phyloP scores from a whole-genome alignment of 1,140 invertebrate genomes.

The Lepidurus apus region DNA sequence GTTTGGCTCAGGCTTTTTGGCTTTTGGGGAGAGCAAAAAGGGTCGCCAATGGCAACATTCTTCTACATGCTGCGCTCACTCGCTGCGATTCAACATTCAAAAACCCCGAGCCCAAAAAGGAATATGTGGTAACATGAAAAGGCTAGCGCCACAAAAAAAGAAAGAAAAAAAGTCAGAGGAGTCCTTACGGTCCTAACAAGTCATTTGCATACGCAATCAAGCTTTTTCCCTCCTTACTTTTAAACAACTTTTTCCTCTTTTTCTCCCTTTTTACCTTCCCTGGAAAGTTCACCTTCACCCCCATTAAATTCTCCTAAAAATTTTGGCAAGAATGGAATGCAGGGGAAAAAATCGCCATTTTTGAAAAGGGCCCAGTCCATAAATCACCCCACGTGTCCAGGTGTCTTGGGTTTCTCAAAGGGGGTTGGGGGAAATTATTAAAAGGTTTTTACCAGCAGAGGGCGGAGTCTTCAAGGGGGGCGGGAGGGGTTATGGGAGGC shows the following conservation, averaged over 20 bases:
- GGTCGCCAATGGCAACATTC: slow-evolving; percentile 20
- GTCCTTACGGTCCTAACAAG: slow-evolving; percentile 8
- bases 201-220: slow-evolving; percentile 22
- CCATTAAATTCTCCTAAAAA: not conserved
- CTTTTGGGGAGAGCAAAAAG: slow-evolving; percentile 4
- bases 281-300: not conserved
- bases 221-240: not conserved
- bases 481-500: not conserved
- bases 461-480: not conserved
- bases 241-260: not conserved
- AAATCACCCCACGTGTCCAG: slow-evolving; percentile 15
- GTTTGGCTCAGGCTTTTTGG: not conserved
- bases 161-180: not conserved
- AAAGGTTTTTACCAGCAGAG: not conserved
- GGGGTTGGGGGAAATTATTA: not conserved
- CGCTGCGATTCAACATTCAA: slow-evolving; percentile 21
- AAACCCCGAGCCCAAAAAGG: slow-evolving; percentile 14
- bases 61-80: slow-evolving; percentile 18
- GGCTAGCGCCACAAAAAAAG: slow-evolving; percentile 7
- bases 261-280: not conserved
- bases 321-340: slow-evolving; percentile 12
- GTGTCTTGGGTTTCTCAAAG: not conserved
- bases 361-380: slow-evolving; percentile 6
- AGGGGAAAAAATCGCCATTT: not conserved
- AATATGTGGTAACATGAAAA: slow-evolving; percentile 20